Percentiles rank a stretch among this genome's conserved stretches.
phyloP scores from a whole-genome alignment of 2,797 vertebrate genomes.

The Danio choprae region DNA sequence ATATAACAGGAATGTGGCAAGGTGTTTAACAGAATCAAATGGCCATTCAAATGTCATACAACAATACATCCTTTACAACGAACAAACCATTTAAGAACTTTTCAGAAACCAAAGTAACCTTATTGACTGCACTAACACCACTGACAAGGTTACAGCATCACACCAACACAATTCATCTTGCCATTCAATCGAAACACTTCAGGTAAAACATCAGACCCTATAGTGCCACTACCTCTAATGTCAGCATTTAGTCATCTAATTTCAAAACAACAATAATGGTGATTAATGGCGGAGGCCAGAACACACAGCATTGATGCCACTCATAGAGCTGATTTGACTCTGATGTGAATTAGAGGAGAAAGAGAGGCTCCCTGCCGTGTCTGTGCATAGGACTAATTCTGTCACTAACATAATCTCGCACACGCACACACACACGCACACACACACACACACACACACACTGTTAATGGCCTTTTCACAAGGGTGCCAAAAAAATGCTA shows the following conservation, averaged over 20 bases:
- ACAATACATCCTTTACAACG: background rate
- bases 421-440: slow-evolving; percentile 24
- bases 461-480: slow-evolving; percentile 67
- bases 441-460: slow-evolving; percentile 25
- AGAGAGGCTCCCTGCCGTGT: slow-evolving; percentile 64
- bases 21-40: background rate
- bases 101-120: background rate
- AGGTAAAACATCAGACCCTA: slow-evolving; percentile 31
- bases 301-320: slow-evolving; percentile 63
- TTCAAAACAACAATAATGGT: slow-evolving; percentile 64
- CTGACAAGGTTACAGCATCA: slow-evolving; percentile 3
- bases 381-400: slow-evolving; percentile 68
- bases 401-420: slow-evolving; percentile 48
- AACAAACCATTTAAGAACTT: background rate
- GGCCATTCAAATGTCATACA: background rate
- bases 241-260: slow-evolving; percentile 65
- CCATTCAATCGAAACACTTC: slow-evolving; percentile 24
- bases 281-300: slow-evolving; percentile 63
- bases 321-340: slow-evolving; percentile 70
- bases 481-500: slow-evolving; percentile 64
- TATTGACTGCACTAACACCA: slow-evolving; percentile 12
- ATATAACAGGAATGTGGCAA: too few species aligned
- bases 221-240: slow-evolving; percentile 56
- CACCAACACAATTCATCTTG: background rate
- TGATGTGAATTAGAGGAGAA: slow-evolving; percentile 70